Evolutionary conservation across 35 echinoderm and acorn worm genomes (phyloP).

Genomic region (Anneissia japonica): DNA sequence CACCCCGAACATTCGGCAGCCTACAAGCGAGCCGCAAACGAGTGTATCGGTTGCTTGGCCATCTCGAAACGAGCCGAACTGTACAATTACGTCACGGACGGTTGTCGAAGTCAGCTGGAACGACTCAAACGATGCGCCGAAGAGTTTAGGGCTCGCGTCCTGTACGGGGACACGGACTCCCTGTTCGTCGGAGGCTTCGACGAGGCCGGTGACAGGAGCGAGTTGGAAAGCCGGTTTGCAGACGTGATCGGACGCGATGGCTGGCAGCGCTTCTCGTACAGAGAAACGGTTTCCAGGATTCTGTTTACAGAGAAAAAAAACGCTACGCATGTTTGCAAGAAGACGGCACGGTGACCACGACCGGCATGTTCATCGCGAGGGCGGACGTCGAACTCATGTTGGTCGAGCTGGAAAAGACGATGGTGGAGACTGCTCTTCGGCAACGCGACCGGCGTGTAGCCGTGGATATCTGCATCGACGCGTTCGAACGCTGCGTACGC

Average conservation of each 20-base stretch:
- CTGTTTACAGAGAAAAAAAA: not conserved
- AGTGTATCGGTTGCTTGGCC: not conserved
- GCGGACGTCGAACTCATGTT: not conserved
- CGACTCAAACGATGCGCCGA: not conserved
- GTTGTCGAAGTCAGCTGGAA: not conserved
- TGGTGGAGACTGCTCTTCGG: not conserved
- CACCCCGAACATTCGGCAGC: not conserved
- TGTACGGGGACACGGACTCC: not conserved
- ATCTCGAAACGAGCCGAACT: not conserved
- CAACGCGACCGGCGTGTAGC: not conserved
- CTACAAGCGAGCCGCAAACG: not conserved
- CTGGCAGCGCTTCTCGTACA: too few species aligned
- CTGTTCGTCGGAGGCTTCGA: not conserved
- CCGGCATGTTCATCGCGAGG: not conserved
- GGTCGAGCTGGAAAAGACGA: not conserved
- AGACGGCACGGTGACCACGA: not conserved
- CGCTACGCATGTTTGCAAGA: not conserved
- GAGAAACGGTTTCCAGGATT: not conserved
- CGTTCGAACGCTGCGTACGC: not conserved
- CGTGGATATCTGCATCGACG: not conserved
- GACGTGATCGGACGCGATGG: not conserved
- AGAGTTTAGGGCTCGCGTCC: not conserved
- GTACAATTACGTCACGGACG: not conserved
- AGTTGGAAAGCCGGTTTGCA: not conserved
- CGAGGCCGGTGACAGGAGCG: not conserved